Conservation (phyloP, 2,113 vertebrate genomes). For the Arenaria interpres region DNA sequence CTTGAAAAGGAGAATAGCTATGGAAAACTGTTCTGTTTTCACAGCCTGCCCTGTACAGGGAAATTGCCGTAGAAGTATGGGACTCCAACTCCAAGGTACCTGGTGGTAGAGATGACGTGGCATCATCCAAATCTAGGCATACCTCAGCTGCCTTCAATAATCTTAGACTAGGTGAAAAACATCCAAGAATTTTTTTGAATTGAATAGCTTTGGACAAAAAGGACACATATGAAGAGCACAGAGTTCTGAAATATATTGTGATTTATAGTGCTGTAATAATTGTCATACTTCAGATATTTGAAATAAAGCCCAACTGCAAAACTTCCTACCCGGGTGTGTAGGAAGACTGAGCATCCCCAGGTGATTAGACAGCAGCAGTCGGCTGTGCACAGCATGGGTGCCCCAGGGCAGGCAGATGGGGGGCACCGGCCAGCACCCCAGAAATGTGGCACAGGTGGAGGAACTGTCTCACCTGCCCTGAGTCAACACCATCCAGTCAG, state of each 20-base stretch:
- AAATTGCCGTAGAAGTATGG: neutral
- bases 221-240: neutral
- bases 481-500: neutral
- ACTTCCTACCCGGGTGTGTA: neutral
- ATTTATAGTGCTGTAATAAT: conserved; percentile 1
- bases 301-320: neutral
- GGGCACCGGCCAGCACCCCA: accelerated
- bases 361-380: neutral
- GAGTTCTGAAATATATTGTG: neutral
- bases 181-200: neutral
- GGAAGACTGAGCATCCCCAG: neutral
- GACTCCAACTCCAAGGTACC: neutral
- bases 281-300: neutral
- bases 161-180: neutral
- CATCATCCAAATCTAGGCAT: neutral
- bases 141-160: neutral
- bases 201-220: neutral
- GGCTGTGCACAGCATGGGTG: too few relatives aligned
- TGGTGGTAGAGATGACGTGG: neutral
- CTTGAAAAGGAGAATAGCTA: neutral
- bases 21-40: neutral
- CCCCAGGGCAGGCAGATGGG: neutral
- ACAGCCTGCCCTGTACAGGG: neutral
- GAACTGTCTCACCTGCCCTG: neutral
- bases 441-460: accelerated